Evolutionary conservation across 2,113 vertebrate genomes (phyloP).

Genomic region (Anarrhichthys ocellatus): DNA sequence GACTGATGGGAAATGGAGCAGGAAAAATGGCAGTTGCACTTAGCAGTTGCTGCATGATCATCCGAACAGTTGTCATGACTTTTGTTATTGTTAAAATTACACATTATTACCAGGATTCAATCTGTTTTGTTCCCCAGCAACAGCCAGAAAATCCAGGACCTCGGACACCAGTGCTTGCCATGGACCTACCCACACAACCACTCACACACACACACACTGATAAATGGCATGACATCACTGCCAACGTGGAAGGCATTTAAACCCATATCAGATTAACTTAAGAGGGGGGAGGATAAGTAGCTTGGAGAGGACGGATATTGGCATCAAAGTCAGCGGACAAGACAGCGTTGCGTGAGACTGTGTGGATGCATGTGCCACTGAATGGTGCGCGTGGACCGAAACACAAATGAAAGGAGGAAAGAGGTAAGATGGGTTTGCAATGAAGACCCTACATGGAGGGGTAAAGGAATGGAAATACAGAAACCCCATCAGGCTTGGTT

Average conservation of each 20-base stretch:
- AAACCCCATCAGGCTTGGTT: neutral
- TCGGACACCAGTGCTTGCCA: slow-evolving; percentile 4
- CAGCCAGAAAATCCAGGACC: neutral
- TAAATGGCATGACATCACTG: slow-evolving; percentile 69
- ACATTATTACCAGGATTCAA: neutral
- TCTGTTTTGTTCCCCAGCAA: slow-evolving; percentile 28
- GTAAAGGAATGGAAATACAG: neutral
- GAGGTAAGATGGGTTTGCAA: neutral
- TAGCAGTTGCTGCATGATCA: slow-evolving; percentile 21
- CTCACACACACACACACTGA: slow-evolving; percentile 29
- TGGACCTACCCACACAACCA: slow-evolving; percentile 8
- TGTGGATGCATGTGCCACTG: neutral
- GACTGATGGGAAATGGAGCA: slow-evolving; percentile 58
- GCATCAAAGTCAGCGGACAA: slow-evolving; percentile 35
- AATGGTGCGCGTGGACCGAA: slow-evolving; percentile 23
- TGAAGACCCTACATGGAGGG: neutral
- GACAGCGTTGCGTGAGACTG: slow-evolving; percentile 18
- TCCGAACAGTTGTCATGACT: neutral
- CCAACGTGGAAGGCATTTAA: slow-evolving; percentile 69
- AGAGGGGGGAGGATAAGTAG: slow-evolving; percentile 67
- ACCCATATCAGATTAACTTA: slow-evolving; percentile 77
- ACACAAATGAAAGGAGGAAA: slow-evolving; percentile 2
- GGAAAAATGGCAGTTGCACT: slow-evolving; percentile 19
- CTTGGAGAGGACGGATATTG: slow-evolving; percentile 62
- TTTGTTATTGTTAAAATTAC: neutral